Evolutionary conservation across 2,888 invertebrate genomes (phyloP), one percentile per base, ranked within the genome.

Genomic region (Clostera curtula): DNA sequence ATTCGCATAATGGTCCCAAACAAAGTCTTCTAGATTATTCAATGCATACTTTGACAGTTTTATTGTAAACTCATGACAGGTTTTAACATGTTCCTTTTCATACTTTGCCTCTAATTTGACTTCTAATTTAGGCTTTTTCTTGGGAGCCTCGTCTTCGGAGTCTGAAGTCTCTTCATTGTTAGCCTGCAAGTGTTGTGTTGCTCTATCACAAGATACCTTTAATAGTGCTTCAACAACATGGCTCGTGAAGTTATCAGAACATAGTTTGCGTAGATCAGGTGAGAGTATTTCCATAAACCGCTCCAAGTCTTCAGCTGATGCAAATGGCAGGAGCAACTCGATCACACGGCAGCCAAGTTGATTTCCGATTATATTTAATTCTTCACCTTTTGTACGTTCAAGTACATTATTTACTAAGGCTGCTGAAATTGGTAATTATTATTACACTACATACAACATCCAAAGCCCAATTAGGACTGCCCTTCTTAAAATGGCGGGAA

Each of bases 21-120:
- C 86, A 52, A 91, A 95, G 55, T 95, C 94, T 60, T 95, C 95
- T 31, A 93, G 75, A 75, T 95, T 95, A 63, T 95, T 95, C 1
- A 93, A 66, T 11, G 90, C 80, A 66, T 92, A 95, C 72, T 89
- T 91, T 33, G 90, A 87, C 3, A 92, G 76, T 65, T 91, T 93
- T 7, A 90, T 38, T 1, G 91, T 87, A 59, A 91, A 92, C 6
- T 87, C 75, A 2, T 86, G 76, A 43, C 90, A 92, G 21, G 72
- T 79, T 15, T 76, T 52, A n/a, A 84, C 57, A 35, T 88, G 88
- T 2, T 77, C 72, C 3, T 71, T 49, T 2, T 58, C 54, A 22
- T 85, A 87, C 29, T 75, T 61, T 0, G 52, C 34, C 25, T 60
- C 52, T 2, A 33, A 12, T 30, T 39, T 35, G 0, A 5, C 31